Percentiles rank a stretch among this genome's conserved stretches.
These are phyloP conservation scores for Neoascia interrupta DNA, from an alignment of 2,888 invertebrate species.

Conservation along the genomic window DNA sequence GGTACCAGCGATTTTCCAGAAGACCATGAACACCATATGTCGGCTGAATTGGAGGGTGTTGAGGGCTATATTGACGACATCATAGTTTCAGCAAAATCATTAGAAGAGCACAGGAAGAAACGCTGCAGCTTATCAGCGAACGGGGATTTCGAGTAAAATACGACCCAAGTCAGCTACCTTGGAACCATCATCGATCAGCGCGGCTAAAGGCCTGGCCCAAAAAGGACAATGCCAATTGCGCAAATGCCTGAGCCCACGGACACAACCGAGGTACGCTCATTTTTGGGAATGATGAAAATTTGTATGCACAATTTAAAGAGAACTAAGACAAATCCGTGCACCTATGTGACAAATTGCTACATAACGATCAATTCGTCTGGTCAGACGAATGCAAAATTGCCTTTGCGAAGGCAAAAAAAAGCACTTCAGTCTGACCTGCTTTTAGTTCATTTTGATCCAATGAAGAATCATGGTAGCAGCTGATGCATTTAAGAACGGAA, in stretches of 20 bases:
- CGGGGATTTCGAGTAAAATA: conserved; percentile 25
- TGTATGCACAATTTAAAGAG: conserved; percentile 7
- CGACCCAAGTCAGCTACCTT: conserved; percentile 29
- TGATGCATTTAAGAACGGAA: conserved; percentile 22
- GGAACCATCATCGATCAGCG: conserved; percentile 7
- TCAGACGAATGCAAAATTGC: neutral
- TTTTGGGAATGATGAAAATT: conserved; percentile 22
- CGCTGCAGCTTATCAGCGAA: conserved; percentile 10
- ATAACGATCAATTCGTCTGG: conserved; percentile 3
- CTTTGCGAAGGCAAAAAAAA: conserved; percentile 11
- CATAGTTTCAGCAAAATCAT: conserved; percentile 4
- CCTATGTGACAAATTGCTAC: conserved; percentile 5
- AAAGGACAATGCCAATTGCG: conserved; percentile 6
- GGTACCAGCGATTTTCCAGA: conserved; percentile 66
- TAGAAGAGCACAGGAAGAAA: conserved; percentile 17
- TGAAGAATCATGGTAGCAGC: conserved; percentile 5
- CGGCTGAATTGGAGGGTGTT: conserved; percentile 35
- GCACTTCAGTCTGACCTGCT: conserved; percentile 7
- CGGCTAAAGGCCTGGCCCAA: conserved; percentile 15
- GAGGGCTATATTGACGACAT: conserved; percentile 27
- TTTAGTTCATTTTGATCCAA: conserved; percentile 23
- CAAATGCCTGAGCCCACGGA: conserved; percentile 54
- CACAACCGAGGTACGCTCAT: conserved; percentile 44
- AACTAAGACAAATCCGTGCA: conserved; percentile 41
- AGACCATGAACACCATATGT: conserved; percentile 64